Evolutionary conservation across 64 coral and sea anemone species (phyloP).

Genomic region (Hydrozoanthus tunicans): DNA sequence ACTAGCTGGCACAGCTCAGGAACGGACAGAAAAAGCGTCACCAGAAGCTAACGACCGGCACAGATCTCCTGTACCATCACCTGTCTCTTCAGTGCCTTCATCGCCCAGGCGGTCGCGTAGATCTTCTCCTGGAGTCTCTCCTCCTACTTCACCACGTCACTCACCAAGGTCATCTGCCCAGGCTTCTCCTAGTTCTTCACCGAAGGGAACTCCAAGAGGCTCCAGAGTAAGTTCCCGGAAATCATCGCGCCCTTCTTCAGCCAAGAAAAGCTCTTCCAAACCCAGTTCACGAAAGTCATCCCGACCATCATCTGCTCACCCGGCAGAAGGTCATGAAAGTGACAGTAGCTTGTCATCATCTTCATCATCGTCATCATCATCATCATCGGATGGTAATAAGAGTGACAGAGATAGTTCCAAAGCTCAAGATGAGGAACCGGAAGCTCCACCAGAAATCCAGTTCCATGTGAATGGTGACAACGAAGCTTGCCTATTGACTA

Average conservation of each 20-base stretch:
- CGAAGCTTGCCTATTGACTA: conserved; percentile 94
- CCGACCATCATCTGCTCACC: conserved; percentile 47
- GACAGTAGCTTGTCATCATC: conserved; percentile 61
- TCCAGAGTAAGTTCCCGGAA: conserved; percentile 55
- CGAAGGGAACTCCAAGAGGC: conserved; percentile 11
- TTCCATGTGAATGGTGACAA: conserved; percentile 82
- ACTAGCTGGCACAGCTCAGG: conserved; percentile 59
- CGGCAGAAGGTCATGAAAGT: conserved; percentile 42
- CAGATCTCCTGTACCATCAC: conserved; percentile 53
- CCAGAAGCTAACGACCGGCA: conserved; percentile 21
- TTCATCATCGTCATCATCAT: conserved; percentile 41
- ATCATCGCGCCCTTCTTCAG: conserved; percentile 57
- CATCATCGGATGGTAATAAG: conserved; percentile 21
- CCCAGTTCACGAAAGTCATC: conserved; percentile 66
- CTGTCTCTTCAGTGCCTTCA: conserved; percentile 59
- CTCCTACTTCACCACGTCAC: not conserved
- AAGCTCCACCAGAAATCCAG: conserved; percentile 69
- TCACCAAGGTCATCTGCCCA: conserved; percentile 20
- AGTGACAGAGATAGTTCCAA: not conserved
- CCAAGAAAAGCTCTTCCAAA: conserved; percentile 39
- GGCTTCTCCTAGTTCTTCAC: not conserved
- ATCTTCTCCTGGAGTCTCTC: conserved; percentile 57
- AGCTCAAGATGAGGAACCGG: conserved; percentile 37
- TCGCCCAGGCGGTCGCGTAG: conserved; percentile 65
- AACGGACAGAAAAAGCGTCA: conserved; percentile 22